These are phyloP conservation scores for Diadumene lineata DNA, from an alignment of 92 coral and sea anemone genomes.

Conservation along the genomic window DNA sequence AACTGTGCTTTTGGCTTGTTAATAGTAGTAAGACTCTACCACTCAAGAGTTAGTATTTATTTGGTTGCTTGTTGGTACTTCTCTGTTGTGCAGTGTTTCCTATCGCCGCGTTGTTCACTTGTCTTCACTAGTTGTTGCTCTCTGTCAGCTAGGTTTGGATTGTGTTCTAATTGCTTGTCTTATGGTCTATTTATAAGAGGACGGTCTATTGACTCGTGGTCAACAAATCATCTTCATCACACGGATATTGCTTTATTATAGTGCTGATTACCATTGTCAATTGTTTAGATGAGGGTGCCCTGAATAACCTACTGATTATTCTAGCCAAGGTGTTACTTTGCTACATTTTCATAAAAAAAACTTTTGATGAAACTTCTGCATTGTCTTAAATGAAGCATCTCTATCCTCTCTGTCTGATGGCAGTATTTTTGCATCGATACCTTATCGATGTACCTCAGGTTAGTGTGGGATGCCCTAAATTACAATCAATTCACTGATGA, in stretches of 20 bases:
- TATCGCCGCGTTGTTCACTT: neutral
- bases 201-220: conserved; percentile 53
- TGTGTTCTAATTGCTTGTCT: conserved; percentile 3
- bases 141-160: neutral
- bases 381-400: neutral
- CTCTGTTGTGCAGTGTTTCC: too few relatives aligned
- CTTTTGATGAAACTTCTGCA: neutral
- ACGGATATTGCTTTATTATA: conserved; percentile 79
- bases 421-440: neutral
- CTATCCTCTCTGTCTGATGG: neutral
- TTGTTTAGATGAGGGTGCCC: conserved; percentile 65
- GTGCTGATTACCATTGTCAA: conserved; percentile 43
- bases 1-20: neutral
- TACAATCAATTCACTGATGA: neutral
- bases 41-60: too few relatives aligned
- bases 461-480: neutral
- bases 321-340: conserved; percentile 47
- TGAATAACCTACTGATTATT: conserved; percentile 74
- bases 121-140: neutral
- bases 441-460: neutral
- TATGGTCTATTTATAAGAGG: conserved; percentile 47
- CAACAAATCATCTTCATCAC: conserved; percentile 52
- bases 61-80: too few relatives aligned
- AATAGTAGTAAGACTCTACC: too few relatives aligned
- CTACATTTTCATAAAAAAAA: neutral